Conservation (phyloP, 2,113 vertebrate genomes). For the Raja brachyura region DNA sequence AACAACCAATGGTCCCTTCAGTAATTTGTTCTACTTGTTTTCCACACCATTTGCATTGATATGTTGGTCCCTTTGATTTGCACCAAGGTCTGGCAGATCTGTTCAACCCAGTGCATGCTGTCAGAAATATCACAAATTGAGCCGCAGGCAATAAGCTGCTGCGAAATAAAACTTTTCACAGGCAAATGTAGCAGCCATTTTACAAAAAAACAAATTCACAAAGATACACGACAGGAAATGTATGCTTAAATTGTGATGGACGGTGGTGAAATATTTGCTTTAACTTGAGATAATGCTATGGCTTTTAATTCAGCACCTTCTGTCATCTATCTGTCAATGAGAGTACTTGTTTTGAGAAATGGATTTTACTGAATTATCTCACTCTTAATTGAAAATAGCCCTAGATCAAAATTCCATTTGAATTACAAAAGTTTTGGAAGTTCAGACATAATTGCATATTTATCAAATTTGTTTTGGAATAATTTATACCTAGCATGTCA, state of each 20-base stretch:
- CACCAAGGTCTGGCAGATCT: neutral
- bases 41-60: neutral
- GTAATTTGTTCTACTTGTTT: neutral
- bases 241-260: neutral
- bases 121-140: neutral
- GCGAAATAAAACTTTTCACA: neutral
- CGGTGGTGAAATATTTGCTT: neutral
- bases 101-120: neutral
- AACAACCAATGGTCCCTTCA: neutral
- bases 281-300: neutral
- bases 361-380: neutral
- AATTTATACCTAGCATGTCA: neutral
- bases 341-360: neutral
- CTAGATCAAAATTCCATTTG: neutral
- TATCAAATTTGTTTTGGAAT: neutral
- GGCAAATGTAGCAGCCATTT: neutral
- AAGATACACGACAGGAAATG: neutral
- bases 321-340: neutral
- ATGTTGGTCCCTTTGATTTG: neutral
- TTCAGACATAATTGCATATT: neutral
- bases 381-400: neutral
- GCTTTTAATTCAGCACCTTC: neutral
- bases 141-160: neutral
- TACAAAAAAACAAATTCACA: neutral
- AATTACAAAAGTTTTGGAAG: neutral